Evolutionary conservation across 2,113 vertebrate species (phyloP).

Genomic region (Varanus komodoensis): DNA sequence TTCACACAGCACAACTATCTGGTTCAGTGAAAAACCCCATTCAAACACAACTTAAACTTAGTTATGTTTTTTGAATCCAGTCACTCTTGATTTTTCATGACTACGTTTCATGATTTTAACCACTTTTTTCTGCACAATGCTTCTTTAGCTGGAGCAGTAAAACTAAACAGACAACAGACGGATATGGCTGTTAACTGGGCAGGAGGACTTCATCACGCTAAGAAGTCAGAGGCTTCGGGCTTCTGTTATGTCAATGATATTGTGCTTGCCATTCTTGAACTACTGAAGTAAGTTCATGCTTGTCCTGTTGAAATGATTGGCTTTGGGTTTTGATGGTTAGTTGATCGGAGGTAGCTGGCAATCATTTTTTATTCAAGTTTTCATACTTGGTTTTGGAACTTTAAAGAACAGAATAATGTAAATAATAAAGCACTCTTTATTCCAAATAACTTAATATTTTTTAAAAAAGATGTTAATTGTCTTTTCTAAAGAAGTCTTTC

Average conservation of each 20-base stretch:
- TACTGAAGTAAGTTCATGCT: constrained; percentile 83
- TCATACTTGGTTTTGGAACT: background rate
- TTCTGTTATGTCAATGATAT: constrained; percentile 90
- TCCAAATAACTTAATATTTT: background rate
- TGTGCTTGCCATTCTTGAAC: constrained; percentile 87
- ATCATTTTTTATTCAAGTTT: background rate
- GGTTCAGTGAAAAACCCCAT: no score
- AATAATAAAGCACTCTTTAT: background rate
- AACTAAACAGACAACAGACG: constrained; percentile 86
- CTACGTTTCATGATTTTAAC: constrained; percentile 15
- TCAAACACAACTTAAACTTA: no score
- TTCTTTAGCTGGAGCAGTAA: constrained; percentile 84
- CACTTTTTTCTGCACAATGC: constrained; percentile 34
- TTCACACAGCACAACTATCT: no score
- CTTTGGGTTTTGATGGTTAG: background rate
- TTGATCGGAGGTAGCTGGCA: background rate
- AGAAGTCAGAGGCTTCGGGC: constrained; percentile 86
- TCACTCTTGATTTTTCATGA: constrained; percentile 6
- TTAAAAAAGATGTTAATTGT: background rate
- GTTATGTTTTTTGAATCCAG: no score
- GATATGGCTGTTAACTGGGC: constrained; percentile 90
- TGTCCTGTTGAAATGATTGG: background rate
- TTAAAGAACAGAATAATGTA: background rate
- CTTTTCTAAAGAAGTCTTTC: background rate
- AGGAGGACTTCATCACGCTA: constrained; percentile 86